Evolutionary conservation across 64 coral and sea anemone genomes (phyloP).

Genomic region (Montipora foliosa): DNA sequence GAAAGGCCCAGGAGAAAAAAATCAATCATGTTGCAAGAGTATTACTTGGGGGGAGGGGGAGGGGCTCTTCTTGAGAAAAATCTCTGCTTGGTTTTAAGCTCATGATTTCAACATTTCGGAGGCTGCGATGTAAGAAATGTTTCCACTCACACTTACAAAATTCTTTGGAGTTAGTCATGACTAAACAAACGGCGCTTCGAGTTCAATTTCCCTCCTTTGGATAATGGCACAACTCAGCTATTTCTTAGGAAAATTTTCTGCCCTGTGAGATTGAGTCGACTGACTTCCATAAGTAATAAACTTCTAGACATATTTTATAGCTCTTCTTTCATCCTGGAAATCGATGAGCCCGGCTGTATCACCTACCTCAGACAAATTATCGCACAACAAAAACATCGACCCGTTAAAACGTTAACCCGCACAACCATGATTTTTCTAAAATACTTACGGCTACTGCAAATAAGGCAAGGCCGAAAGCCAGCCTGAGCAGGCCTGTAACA

Average conservation of each 20-base stretch:
- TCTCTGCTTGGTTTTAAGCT: too few relatives aligned
- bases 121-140: background rate
- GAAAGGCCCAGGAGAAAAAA: background rate
- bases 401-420: too few relatives aligned
- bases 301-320: background rate
- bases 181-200: background rate
- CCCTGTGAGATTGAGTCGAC: background rate
- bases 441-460: constrained; percentile 79
- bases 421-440: background rate
- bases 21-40: too few relatives aligned
- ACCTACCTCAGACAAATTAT: background rate
- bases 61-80: too few relatives aligned
- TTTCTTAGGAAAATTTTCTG: background rate
- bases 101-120: background rate
- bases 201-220: background rate
- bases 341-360: background rate
- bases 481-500: constrained; percentile 56
- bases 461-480: constrained; percentile 74
- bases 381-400: background rate
- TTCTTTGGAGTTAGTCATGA: too few relatives aligned
- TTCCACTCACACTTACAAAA: background rate
- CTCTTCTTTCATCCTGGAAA: background rate
- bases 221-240: background rate
- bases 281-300: too few relatives aligned
- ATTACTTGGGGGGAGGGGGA: too few relatives aligned